phyloP scores from a whole-genome alignment of 2,888 invertebrate genomes.

The Troilus luridus region DNA sequence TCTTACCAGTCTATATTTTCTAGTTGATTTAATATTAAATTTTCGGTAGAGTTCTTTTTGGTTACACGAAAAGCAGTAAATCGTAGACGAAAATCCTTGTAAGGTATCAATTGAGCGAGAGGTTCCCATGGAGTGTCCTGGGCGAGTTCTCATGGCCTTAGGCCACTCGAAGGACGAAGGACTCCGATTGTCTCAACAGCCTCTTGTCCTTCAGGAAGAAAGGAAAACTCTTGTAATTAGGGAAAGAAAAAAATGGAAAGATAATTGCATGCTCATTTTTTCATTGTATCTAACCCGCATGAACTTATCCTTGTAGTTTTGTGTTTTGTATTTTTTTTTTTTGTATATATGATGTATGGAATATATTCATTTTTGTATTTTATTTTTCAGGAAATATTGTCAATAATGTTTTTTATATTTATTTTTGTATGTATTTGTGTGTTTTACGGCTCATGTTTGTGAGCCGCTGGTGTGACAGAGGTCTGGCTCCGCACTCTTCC shows the following conservation, averaged over 20 bases:
- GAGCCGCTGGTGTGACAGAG: not conserved
- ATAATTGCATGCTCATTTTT: not conserved
- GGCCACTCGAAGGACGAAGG: not conserved
- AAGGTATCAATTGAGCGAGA: not conserved
- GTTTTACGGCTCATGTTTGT: not conserved
- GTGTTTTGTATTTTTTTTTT: not conserved
- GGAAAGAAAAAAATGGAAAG: not conserved
- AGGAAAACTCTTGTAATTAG: not conserved
- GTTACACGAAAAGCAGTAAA: not conserved
- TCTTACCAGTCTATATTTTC: too few relatives aligned
- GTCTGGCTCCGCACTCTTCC: not conserved
- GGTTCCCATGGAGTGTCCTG: not conserved
- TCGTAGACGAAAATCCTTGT: not conserved
- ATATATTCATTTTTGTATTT: not conserved
- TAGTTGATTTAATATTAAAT: not conserved
- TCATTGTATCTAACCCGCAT: not conserved
- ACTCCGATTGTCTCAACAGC: not conserved
- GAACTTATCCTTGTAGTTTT: not conserved
- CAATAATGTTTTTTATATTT: not conserved
- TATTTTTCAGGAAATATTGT: constrained; percentile 5
- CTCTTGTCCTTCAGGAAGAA: not conserved
- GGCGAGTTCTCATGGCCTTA: not conserved
- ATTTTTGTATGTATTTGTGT: not conserved
- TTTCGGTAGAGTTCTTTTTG: too few relatives aligned
- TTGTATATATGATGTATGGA: not conserved